Conservation (phyloP, 2,797 vertebrate genomes). For the Argentina silus region DNA sequence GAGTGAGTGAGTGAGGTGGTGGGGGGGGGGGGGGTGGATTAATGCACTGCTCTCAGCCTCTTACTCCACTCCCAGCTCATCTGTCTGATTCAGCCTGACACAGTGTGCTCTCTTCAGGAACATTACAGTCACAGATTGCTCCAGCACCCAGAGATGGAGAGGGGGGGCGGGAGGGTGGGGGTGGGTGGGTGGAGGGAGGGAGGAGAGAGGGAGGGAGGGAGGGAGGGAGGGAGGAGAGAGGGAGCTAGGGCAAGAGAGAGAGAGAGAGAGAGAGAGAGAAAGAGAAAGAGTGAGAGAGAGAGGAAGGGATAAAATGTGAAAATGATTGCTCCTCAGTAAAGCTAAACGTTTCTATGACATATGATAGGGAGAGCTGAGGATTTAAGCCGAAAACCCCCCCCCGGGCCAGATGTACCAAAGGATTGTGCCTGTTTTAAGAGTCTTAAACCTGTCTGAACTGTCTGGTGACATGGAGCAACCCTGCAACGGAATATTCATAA, state of each 20-base stretch:
- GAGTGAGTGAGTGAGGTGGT: constrained; percentile 29
- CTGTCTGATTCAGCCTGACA: constrained; percentile 77
- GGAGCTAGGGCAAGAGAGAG: background rate
- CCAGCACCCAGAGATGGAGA: constrained; percentile 36
- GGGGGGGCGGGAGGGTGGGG: constrained; percentile 39
- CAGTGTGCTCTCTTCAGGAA: constrained; percentile 74
- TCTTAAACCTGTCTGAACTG: constrained; percentile 72
- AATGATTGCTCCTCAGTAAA: constrained; percentile 40
- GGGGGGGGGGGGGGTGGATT: constrained; percentile 53
- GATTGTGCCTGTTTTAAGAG: constrained; percentile 69
- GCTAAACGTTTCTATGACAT: constrained; percentile 47
- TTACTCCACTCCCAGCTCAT: constrained; percentile 72
- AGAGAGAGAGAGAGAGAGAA: constrained; percentile 29
- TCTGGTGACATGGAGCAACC: constrained; percentile 44
- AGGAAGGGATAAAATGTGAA: constrained; percentile 34
- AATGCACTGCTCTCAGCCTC: constrained; percentile 71
- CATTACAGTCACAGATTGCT: constrained; percentile 64
- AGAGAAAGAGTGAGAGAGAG: constrained; percentile 31
- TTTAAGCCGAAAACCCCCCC: constrained; percentile 43
- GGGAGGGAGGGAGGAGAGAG: constrained; percentile 20
- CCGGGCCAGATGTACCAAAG: constrained; percentile 65
- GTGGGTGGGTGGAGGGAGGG: constrained; percentile 27
- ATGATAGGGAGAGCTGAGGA: constrained; percentile 52
- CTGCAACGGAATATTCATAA: background rate
- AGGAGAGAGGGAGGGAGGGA: constrained; percentile 4